A percentile compares a stretch with the other conserved stretches of the same genome.
Conservation (phyloP, 1,140 invertebrate genomes). For the Pomacea maculata region DNA sequence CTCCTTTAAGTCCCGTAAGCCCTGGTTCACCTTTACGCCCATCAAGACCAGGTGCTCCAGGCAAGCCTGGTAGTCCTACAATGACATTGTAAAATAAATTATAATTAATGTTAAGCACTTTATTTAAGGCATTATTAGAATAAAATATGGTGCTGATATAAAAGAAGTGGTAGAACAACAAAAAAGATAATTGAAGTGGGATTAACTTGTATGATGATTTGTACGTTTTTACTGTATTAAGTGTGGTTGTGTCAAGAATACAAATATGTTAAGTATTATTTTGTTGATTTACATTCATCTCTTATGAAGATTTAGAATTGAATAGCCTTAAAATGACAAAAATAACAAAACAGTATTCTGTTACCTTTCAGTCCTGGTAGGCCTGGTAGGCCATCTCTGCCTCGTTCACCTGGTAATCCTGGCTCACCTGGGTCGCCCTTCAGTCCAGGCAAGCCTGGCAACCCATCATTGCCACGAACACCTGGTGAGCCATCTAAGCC, state of each 20-base stretch:
- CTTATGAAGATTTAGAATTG: neutral
- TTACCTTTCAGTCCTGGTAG: conserved; percentile 29
- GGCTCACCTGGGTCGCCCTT: conserved; percentile 41
- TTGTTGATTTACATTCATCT: too few species aligned
- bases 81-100: neutral
- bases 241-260: too few species aligned
- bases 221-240: too few species aligned
- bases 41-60: conserved; percentile 32
- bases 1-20: conserved; percentile 36
- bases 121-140: neutral
- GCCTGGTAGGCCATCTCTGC: conserved; percentile 41
- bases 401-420: conserved; percentile 43
- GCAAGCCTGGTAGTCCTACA: conserved; percentile 39
- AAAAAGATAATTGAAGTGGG: too few species aligned
- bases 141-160: too few species aligned
- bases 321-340: neutral
- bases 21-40: conserved; percentile 75
- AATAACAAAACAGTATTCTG: neutral
- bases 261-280: too few species aligned
- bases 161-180: too few species aligned
- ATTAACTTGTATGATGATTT: too few species aligned
- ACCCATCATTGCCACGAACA: conserved; percentile 33
- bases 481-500: conserved; percentile 50
- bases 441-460: conserved; percentile 34
- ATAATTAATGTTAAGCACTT: neutral